A percentile compares a stretch with the other conserved stretches of the same genome.
phyloP scores from a whole-genome alignment of 2,888 invertebrate species.

The Hecatera dysodea region DNA sequence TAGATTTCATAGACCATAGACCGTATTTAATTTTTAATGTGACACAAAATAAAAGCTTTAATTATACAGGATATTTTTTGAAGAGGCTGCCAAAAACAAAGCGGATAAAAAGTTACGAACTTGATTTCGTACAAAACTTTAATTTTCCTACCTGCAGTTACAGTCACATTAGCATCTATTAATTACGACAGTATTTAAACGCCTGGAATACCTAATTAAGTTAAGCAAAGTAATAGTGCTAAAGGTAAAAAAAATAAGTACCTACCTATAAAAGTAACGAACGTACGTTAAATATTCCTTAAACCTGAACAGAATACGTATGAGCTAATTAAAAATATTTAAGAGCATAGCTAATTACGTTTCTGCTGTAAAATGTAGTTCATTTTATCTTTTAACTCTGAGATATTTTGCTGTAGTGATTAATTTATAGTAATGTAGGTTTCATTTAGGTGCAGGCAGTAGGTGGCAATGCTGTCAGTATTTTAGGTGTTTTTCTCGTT shows the following conservation, averaged over 20 bases:
- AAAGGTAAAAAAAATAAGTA: constrained; percentile 32
- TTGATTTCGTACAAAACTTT: not conserved
- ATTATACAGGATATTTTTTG: not conserved
- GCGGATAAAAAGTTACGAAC: not conserved
- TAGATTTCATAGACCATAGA: not conserved
- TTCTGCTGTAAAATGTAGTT: constrained; percentile 24
- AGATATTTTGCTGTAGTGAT: not conserved
- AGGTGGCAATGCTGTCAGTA: too few species aligned
- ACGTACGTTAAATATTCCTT: constrained; percentile 46
- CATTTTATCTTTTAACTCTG: constrained; percentile 19
- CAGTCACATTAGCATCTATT: constrained; percentile 18
- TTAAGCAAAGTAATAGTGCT: constrained; percentile 26
- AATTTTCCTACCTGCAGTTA: not conserved
- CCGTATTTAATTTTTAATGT: not conserved
- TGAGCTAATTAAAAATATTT: constrained; percentile 58
- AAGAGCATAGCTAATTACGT: constrained; percentile 45
- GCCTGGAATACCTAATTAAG: constrained; percentile 47
- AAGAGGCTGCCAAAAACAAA: not conserved
- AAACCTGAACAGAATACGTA: constrained; percentile 49
- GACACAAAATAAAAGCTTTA: too few species aligned
- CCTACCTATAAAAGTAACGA: constrained; percentile 33
- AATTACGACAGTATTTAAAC: constrained; percentile 37
- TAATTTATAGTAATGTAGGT: not conserved
- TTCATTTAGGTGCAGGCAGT: too few species aligned
- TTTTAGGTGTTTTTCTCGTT: too few species aligned